These are phyloP conservation scores for human (Homo sapiens) DNA, from an alignment of 2,113 vertebrate genomes.

Conservation along the genomic window DNA sequence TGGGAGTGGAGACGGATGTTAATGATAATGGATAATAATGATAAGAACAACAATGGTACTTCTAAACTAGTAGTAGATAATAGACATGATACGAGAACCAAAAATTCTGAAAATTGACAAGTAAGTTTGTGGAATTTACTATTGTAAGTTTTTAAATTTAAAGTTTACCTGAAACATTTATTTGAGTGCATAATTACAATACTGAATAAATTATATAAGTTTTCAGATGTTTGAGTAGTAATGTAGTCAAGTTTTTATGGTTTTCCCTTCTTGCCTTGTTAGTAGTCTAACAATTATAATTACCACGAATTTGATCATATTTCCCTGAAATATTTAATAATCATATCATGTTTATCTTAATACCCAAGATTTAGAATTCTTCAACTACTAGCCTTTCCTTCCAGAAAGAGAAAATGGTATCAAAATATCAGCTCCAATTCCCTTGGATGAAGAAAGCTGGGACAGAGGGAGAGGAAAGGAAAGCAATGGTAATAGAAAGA, in stretches of 20 bases:
- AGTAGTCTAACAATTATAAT: not conserved
- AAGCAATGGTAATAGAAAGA: not conserved
- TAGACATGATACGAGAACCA: not conserved
- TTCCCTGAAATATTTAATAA: not conserved
- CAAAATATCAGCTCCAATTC: not conserved
- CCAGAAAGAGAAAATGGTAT: not conserved
- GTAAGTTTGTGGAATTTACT: not conserved
- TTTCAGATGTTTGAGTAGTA: not conserved
- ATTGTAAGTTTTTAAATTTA: not conserved
- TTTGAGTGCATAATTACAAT: not conserved
- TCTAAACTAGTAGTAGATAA: not conserved
- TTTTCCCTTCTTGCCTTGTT: not conserved
- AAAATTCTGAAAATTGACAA: not conserved
- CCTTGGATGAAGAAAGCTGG: not conserved
- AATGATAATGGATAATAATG: not conserved
- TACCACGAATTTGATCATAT: not conserved
- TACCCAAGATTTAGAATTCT: not conserved
- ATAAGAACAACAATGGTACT: not conserved
- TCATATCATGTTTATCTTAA: not conserved
- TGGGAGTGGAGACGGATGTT: not conserved
- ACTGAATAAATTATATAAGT: not conserved
- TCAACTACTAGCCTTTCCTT: not conserved
- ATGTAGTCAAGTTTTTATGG: not conserved
- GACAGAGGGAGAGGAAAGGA: not conserved
- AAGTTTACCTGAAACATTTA: not conserved